Conservation (phyloP, 2,797 vertebrate genomes). For the Siniperca undulata region DNA sequence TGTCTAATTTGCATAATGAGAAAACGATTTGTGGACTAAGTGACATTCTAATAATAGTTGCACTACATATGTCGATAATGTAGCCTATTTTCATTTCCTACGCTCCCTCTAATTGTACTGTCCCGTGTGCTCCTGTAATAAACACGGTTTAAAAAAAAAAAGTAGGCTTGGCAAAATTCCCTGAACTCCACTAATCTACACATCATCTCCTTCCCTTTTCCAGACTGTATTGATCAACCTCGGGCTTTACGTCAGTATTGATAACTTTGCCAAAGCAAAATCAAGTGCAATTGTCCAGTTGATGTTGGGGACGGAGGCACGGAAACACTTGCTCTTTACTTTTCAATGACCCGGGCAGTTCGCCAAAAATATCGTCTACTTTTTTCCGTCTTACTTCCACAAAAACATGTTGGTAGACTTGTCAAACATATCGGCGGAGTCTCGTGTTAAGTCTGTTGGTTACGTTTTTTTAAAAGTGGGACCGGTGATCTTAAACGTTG, state of each 20-base stretch:
- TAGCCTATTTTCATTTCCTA: conserved; percentile 30
- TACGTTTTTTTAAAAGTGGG: conserved; percentile 80
- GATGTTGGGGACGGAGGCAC: conserved; percentile 80
- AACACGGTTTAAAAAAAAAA: conserved; percentile 46
- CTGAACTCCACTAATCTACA: conserved; percentile 76
- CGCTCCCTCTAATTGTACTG: conserved; percentile 38
- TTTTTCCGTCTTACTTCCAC: background rate
- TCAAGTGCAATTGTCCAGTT: conserved; percentile 86
- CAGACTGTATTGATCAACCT: conserved; percentile 88
- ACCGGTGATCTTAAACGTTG: conserved; percentile 79
- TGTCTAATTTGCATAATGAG: conserved; percentile 8
- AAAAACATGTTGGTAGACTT: conserved; percentile 70
- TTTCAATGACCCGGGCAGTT: conserved; percentile 54
- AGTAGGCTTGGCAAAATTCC: conserved; percentile 79
- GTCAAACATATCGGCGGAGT: conserved; percentile 70
- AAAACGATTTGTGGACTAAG: conserved; percentile 9
- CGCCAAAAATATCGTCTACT: conserved; percentile 50
- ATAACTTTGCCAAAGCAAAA: conserved; percentile 91
- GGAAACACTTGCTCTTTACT: conserved; percentile 72
- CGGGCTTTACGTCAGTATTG: conserved; percentile 91
- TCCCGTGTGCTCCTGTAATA: conserved; percentile 43
- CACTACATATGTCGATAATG: conserved; percentile 38
- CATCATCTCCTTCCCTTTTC: conserved; percentile 81
- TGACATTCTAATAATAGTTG: conserved; percentile 23
- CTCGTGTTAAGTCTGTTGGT: conserved; percentile 61